Conservation (phyloP, 1,140 invertebrate species). For the Ditylenchus dipsaci region DNA sequence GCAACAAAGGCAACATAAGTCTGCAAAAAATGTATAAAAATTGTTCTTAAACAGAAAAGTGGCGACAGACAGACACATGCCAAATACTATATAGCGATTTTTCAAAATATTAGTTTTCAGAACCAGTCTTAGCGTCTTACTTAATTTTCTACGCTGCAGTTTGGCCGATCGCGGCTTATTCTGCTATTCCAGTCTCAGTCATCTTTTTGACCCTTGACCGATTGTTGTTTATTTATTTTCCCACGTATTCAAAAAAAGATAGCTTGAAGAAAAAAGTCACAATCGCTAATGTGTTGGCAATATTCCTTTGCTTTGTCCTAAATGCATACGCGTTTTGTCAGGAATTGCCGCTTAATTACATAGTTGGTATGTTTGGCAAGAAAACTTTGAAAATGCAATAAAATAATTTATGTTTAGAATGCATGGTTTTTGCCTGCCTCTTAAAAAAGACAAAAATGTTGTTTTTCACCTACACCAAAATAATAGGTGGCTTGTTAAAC, state of each 20-base stretch:
- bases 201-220: not conserved
- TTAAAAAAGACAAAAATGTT: not conserved
- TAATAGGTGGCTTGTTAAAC: not conserved
- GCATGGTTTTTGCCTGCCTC: not conserved
- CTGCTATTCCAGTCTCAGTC: not conserved
- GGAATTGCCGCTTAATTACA: not conserved
- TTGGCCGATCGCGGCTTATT: no score
- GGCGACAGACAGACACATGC: no score
- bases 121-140: no score
- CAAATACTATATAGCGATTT: no score
- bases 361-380: not conserved
- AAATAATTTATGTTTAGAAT: not conserved
- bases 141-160: no score
- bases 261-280: not conserved
- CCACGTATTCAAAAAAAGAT: not conserved
- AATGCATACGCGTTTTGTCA: not conserved
- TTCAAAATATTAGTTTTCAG: no score
- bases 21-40: no score
- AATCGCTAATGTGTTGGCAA: not conserved
- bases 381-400: not conserved
- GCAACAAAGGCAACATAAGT: no score
- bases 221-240: not conserved
- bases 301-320: not conserved
- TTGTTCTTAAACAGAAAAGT: no score
- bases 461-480: not conserved